A percentile compares a stretch with the other conserved stretches of the same genome.
These are phyloP conservation scores for Aromia moschata DNA, from an alignment of 2,888 invertebrate genomes.

Conservation along the genomic window DNA sequence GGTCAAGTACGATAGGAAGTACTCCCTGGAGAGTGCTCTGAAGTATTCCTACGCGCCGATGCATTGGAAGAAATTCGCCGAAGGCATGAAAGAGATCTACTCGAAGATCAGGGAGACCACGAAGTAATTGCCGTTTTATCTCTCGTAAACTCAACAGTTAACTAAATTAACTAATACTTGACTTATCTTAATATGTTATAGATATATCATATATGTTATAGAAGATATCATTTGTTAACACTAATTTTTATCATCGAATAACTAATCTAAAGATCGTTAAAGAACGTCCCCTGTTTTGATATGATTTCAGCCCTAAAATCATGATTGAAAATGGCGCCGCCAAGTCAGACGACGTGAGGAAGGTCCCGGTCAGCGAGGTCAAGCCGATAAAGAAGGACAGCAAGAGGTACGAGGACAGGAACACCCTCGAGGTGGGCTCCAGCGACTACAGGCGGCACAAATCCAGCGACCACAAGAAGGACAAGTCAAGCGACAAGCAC, in stretches of 20 bases:
- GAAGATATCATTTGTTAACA: too few species aligned
- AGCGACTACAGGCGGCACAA: slow-evolving; percentile 52
- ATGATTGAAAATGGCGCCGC: slow-evolving; percentile 59
- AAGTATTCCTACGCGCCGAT: slow-evolving; percentile 55
- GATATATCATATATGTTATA: too few species aligned
- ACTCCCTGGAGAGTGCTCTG: slow-evolving; percentile 59
- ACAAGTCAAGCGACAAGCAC: slow-evolving; percentile 21
- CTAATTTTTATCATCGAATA: too few species aligned
- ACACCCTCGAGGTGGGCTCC: slow-evolving; percentile 54
- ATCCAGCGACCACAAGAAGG: slow-evolving; percentile 41
- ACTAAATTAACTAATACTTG: too few species aligned
- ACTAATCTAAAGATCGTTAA: too few species aligned
- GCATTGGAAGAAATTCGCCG: slow-evolving; percentile 56
- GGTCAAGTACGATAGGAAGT: slow-evolving; percentile 63
- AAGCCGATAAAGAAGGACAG: slow-evolving; percentile 58
- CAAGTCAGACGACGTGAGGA: slow-evolving; percentile 48
- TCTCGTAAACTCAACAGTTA: background rate
- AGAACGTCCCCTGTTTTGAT: too few species aligned
- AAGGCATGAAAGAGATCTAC: slow-evolving; percentile 54
- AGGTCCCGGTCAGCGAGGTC: slow-evolving; percentile 49
- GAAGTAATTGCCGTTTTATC: too few species aligned
- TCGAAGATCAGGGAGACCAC: slow-evolving; percentile 54
- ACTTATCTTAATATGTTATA: too few species aligned
- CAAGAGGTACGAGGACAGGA: slow-evolving; percentile 49
- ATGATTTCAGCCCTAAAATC: slow-evolving; percentile 58